Conservation (phyloP, 2,113 vertebrate genomes). For the Mirounga angustirostris region DNA sequence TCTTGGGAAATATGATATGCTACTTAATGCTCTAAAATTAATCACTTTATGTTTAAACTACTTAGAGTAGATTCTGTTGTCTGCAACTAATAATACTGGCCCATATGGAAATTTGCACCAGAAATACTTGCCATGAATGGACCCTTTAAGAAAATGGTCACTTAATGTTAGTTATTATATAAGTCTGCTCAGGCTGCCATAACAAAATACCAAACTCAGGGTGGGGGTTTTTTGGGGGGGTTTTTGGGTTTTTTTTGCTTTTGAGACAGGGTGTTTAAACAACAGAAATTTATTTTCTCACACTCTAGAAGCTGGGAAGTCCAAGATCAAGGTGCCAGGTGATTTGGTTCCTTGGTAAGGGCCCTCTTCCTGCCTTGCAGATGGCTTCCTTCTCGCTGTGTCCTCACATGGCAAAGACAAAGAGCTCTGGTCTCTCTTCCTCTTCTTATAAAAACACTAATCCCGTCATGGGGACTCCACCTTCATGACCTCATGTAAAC, state of each 20-base stretch:
- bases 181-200: background rate
- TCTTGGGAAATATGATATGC: background rate
- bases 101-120: background rate
- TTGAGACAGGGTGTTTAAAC: background rate
- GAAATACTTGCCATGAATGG: constrained; percentile 31
- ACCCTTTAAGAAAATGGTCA: constrained; percentile 17
- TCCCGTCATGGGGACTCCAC: background rate
- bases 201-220: background rate
- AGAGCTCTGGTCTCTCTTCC: background rate
- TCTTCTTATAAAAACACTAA: background rate
- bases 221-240: background rate
- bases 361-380: background rate
- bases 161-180: background rate
- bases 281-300: constrained; percentile 4
- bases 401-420: background rate
- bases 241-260: no score
- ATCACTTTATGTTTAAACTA: constrained; percentile 21
- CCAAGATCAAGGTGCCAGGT: background rate
- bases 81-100: background rate
- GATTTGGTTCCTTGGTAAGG: background rate
- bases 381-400: background rate
- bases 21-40: background rate
- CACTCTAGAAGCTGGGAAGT: background rate
- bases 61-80: background rate
- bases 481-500: background rate